Conservation (phyloP, 2,797 vertebrate genomes). For the Buceros bicornis region DNA sequence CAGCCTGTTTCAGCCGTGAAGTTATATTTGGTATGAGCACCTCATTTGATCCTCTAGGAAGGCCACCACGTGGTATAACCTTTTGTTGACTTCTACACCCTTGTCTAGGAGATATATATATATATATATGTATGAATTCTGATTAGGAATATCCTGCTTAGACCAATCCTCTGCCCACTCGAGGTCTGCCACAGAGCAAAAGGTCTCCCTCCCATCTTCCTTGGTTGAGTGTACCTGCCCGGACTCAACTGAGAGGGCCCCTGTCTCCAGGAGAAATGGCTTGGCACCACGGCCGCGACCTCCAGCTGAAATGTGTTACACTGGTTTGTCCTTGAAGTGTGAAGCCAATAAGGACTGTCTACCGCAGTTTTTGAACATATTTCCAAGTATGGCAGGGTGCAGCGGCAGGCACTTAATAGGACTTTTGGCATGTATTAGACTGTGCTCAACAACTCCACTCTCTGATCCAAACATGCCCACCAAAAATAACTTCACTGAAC, state of each 20-base stretch:
- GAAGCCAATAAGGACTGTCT: not conserved
- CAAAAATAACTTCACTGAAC: slow-evolving; percentile 73
- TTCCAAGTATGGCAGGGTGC: slow-evolving; percentile 65
- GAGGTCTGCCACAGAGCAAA: not conserved
- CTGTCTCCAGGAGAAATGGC: not conserved
- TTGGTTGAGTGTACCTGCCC: too few species aligned
- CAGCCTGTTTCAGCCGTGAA: not conserved
- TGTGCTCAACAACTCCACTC: slow-evolving; percentile 57
- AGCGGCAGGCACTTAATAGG: slow-evolving; percentile 54
- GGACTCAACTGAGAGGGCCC: accelerated
- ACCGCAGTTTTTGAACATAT: slow-evolving; percentile 27
- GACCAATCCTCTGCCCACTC: not conserved
- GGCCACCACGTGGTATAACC: not conserved
- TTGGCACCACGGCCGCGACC: accelerated
- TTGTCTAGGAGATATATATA: not conserved
- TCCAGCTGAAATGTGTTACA: not conserved
- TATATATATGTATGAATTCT: not conserved
- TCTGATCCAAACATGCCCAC: slow-evolving; percentile 71
- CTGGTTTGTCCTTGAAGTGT: not conserved
- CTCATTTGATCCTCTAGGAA: not conserved
- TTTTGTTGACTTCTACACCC: not conserved
- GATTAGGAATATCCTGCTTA: not conserved
- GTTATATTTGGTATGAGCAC: not conserved
- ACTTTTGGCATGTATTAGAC: slow-evolving; percentile 47
- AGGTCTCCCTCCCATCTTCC: not conserved